Evolutionary conservation across 1,140 invertebrate genomes (phyloP).

Genomic region (Steinernema feltiae): DNA sequence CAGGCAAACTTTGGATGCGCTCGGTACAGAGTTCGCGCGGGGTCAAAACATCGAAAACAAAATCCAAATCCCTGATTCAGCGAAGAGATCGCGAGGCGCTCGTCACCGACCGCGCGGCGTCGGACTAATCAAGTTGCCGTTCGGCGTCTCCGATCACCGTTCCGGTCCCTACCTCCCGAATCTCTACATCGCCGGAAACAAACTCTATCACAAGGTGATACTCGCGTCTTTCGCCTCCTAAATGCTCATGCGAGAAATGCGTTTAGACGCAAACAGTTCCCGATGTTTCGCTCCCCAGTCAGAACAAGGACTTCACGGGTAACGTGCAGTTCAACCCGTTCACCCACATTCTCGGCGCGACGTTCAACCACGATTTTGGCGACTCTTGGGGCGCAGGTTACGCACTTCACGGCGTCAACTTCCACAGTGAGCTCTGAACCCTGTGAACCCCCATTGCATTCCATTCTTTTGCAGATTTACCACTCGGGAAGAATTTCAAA

Average conservation of each 20-base stretch:
- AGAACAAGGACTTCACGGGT: constrained; percentile 31
- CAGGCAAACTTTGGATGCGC: neutral
- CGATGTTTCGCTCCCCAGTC: constrained; percentile 29
- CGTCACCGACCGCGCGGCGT: neutral
- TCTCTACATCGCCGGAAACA: constrained; percentile 31
- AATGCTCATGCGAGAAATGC: neutral
- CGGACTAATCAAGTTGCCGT: neutral
- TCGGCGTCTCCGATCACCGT: constrained; percentile 30
- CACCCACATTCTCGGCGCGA: constrained; percentile 26
- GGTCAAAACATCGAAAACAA: too few relatives aligned
- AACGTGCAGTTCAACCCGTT: constrained; percentile 31
- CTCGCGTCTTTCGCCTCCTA: neutral
- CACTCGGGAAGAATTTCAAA: constrained; percentile 23
- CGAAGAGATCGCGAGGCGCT: neutral
- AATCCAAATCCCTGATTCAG: too few relatives aligned
- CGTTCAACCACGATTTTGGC: constrained; percentile 23
- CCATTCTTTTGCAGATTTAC: constrained; percentile 20
- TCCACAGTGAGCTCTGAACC: constrained; percentile 8
- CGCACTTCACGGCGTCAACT: constrained; percentile 31
- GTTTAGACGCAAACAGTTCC: constrained; percentile 26
- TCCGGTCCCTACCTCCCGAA: constrained; percentile 31
- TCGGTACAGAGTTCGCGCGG: too few relatives aligned
- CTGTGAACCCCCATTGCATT: neutral
- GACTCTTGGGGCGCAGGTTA: constrained; percentile 31
- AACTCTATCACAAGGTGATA: constrained; percentile 23